Evolutionary conservation across 2,888 invertebrate species (phyloP), one percentile per base, ranked within the genome.

Genomic region (Dolichopus griseipennis): DNA sequence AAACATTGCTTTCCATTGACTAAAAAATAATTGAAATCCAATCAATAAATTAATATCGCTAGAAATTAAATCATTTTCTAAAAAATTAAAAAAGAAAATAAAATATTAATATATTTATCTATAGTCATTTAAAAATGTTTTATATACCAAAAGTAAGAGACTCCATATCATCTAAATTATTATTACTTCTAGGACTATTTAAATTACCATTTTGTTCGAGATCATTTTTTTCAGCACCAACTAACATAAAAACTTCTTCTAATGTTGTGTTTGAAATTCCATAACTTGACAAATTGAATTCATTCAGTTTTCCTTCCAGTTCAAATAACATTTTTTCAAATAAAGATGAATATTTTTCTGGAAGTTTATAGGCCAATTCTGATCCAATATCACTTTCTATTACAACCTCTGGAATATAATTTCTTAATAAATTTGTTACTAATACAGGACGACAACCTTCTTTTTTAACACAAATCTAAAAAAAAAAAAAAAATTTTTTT

Each of bases 211-310:
- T 21, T 62, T 27, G 27, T 18, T 63, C 1, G 4, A n/a, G 15
- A 21, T 34, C 43, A 3, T 69, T 66, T 33, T 73, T 74, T 68
- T 87, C 86, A 1, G 85, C 83, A 18, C 86, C 86, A n/a, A 86
- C 83, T 64, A 88, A 88, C 85, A 93, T 87, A 76, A 93, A 93
- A 0, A 95, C 94, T 81, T 95, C 95, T 82, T 95, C 95, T 81
- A 95, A 84, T 0, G 93, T 92, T 2, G 94, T 93, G 18, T 93
- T 87, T 7, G 91, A 87, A 22, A 93, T 87, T 6, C 95, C 95
- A 78, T 90, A 95, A 76, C 92, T 91, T 70, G 85, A 86, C 66
- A 92, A 86, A 21, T 87, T 86, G 22, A 93, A 83, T 0, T 78
- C 77, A 0, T 81, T 76, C 10, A 85, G 84, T 34, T 86, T 83